A percentile compares a stretch with the other conserved stretches of the same genome.
Conservation (phyloP, 2,797 vertebrate species). For the Dendrocincla tyrannina region DNA sequence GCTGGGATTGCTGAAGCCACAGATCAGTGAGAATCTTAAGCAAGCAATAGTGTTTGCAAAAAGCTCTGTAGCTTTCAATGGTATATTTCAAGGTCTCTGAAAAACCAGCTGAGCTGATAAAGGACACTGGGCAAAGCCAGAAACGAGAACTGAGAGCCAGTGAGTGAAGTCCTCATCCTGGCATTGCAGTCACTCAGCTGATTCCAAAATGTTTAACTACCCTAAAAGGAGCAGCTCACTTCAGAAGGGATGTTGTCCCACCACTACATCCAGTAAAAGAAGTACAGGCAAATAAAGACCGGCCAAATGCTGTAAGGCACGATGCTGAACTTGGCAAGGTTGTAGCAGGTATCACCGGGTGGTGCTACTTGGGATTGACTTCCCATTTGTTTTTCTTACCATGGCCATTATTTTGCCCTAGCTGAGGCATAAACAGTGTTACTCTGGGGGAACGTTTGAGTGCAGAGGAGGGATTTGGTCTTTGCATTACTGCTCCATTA, state of each 20-base stretch:
- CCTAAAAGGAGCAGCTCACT: not conserved
- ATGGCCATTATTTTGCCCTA: not conserved
- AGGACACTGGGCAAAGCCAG: not conserved
- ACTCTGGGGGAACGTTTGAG: not conserved
- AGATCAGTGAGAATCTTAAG: constrained; percentile 12
- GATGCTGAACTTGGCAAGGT: not conserved
- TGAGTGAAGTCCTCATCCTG: not conserved
- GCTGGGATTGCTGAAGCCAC: not conserved
- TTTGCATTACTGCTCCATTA: not conserved
- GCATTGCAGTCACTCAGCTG: not conserved
- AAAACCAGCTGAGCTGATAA: not conserved
- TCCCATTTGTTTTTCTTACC: not conserved
- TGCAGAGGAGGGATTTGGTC: not conserved
- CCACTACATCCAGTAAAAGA: not conserved
- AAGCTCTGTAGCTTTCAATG: not conserved
- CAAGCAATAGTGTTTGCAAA: not conserved
- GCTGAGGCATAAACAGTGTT: not conserved
- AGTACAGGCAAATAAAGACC: not conserved
- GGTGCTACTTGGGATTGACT: not conserved
- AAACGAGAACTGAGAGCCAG: not conserved
- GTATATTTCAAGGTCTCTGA: not conserved
- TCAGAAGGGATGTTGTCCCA: not conserved
- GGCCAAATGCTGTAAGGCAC: not conserved
- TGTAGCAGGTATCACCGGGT: not conserved
- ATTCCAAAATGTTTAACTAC: not conserved